Percentiles rank a stretch among this genome's conserved stretches.
These are phyloP conservation scores for Melanotaenia parkinsoni DNA, from an alignment of 2,797 vertebrate species.

Conservation along the genomic window DNA sequence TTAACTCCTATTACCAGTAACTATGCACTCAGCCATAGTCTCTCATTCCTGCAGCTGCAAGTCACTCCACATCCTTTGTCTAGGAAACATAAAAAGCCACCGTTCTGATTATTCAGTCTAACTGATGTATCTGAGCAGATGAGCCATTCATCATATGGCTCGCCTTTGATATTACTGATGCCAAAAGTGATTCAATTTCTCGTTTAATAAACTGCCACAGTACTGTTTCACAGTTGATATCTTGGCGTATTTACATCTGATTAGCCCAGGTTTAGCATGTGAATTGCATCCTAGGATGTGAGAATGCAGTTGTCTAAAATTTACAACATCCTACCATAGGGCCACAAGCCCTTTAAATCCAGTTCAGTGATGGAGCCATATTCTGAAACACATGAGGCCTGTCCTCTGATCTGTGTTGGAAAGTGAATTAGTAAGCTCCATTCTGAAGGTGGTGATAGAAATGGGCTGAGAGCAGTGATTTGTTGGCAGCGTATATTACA, in stretches of 20 bases:
- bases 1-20: conserved; percentile 13
- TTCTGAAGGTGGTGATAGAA: conserved; percentile 78
- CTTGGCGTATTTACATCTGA: conserved; percentile 58
- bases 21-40: conserved; percentile 23
- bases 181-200: conserved; percentile 50
- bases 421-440: conserved; percentile 82
- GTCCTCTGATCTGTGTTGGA: conserved; percentile 85
- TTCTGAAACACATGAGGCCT: conserved; percentile 87
- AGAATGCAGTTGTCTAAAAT: conserved; percentile 63
- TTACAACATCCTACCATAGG: conserved; percentile 72
- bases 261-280: conserved; percentile 57
- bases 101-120: conserved; percentile 50
- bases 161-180: conserved; percentile 57
- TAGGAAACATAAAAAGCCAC: conserved; percentile 66
- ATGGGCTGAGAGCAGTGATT: conserved; percentile 78
- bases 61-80: conserved; percentile 64
- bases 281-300: conserved; percentile 54
- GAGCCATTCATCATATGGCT: conserved; percentile 54
- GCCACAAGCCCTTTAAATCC: conserved; percentile 77
- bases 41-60: conserved; percentile 62
- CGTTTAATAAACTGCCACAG: conserved; percentile 55
- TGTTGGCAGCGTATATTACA: conserved; percentile 82
- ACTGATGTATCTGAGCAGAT: conserved; percentile 33
- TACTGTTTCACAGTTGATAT: conserved; percentile 33
- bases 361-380: conserved; percentile 76